phyloP scores from a whole-genome alignment of 2,797 vertebrate species.

The Poeciliopsis paucimaculata region DNA sequence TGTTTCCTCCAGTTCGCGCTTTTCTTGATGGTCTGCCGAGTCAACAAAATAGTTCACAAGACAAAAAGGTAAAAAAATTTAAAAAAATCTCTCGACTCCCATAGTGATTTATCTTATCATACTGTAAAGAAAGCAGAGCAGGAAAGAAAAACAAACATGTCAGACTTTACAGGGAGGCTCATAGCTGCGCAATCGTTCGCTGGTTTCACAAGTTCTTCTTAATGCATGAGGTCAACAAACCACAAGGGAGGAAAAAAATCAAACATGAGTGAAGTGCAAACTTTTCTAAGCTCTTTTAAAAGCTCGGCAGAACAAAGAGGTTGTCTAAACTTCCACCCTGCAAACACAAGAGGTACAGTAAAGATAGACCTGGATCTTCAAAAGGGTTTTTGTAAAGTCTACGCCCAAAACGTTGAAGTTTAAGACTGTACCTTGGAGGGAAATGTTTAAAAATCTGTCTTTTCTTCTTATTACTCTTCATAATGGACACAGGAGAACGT shows the following conservation, averaged over 20 bases:
- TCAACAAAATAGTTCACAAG: slow-evolving; percentile 33
- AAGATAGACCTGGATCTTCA: slow-evolving; percentile 18
- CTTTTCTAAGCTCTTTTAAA: slow-evolving; percentile 25
- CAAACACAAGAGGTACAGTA: slow-evolving; percentile 35
- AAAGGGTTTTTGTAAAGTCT: slow-evolving; percentile 2
- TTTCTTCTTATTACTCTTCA: not conserved
- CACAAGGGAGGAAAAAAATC: slow-evolving; percentile 22
- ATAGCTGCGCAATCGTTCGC: slow-evolving; percentile 2
- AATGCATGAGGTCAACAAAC: slow-evolving; percentile 33
- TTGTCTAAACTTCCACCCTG: slow-evolving; percentile 52
- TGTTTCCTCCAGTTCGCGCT: slow-evolving; percentile 3
- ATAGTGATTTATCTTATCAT: slow-evolving; percentile 15
- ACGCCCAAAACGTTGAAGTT: not conserved
- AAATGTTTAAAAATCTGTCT: not conserved
- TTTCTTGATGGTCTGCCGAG: slow-evolving; percentile 19
- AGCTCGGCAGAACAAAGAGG: slow-evolving; percentile 38
- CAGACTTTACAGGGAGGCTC: slow-evolving; percentile 18
- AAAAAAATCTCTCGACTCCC: slow-evolving; percentile 14
- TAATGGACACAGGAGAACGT: not conserved
- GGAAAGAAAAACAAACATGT: slow-evolving; percentile 29
- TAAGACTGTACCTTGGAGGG: not conserved
- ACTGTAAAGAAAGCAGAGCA: slow-evolving; percentile 28
- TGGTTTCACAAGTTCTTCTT: slow-evolving; percentile 18
- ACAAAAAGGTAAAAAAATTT: slow-evolving; percentile 25
- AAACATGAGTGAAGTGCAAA: slow-evolving; percentile 49